A percentile compares a stretch with the other conserved stretches of the same genome.
Evolutionary conservation across 1,140 invertebrate species (phyloP).

Genomic region (Drosophila prosaltans): DNA sequence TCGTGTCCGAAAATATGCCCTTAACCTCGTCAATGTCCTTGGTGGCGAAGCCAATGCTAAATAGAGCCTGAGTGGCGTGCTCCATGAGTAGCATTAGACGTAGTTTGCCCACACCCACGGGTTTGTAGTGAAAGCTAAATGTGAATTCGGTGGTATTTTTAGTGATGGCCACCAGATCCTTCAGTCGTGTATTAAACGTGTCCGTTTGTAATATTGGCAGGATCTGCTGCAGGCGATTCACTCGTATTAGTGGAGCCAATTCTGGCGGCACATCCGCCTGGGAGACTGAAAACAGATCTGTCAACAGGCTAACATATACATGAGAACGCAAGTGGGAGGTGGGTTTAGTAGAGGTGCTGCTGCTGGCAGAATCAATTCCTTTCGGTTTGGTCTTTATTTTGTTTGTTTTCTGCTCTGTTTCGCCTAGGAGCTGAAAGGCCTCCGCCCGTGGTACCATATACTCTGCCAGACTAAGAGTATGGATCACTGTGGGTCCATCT

Average conservation of each 20-base stretch:
- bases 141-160: conserved; percentile 85
- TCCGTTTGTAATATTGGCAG: conserved; percentile 93
- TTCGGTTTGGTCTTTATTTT: background rate
- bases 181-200: conserved; percentile 90
- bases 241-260: conserved; percentile 84
- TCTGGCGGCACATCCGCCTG: conserved; percentile 86
- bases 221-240: conserved; percentile 88
- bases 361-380: background rate
- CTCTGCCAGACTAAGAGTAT: conserved; percentile 87
- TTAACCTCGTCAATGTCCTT: conserved; percentile 99
- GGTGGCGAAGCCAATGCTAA: conserved; percentile 92
- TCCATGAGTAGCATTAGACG: conserved; percentile 92
- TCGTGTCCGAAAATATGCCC: conserved; percentile 97
- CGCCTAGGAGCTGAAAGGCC: conserved; percentile 89
- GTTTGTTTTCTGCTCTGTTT: conserved; percentile 75
- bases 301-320: conserved; percentile 86
- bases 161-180: conserved; percentile 88
- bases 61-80: conserved; percentile 89
- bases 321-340: conserved; percentile 86
- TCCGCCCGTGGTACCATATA: conserved; percentile 89
- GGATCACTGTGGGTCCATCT: conserved; percentile 85
- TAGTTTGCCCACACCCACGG: conserved; percentile 88
- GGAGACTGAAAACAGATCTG: conserved; percentile 86
- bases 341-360: conserved; percentile 12
- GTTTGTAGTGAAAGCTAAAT: conserved; percentile 86